Evolutionary conservation across 1,140 invertebrate species (phyloP), one percentile per base, ranked within the genome.

Genomic region (Triops longicaudatus): DNA sequence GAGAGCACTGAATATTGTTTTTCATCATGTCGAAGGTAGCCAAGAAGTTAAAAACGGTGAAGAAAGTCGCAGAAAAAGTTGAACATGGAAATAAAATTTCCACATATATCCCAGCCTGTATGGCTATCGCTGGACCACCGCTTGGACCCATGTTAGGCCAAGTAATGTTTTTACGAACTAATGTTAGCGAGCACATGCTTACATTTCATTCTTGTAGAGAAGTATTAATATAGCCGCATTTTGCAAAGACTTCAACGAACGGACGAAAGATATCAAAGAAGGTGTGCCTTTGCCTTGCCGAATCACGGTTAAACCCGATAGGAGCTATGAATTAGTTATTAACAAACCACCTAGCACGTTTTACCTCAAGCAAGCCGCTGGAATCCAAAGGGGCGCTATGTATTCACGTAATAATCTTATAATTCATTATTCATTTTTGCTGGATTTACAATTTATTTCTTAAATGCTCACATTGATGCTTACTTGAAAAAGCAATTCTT

Each of bases 201-300:
- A 43, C 3, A 75, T 75, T 75, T 41, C n/a, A 41, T 41, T 76
- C 83, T 86, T 84, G 22, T 82, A 98, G 94, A 89, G 95, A 82
- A 94, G 95, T 72, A 91, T 99, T 41, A 98, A 99, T 83, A 98
- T 99, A 81, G 91, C 92, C 73, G 89, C 91, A 73, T 99, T 99
- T 86, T 97, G 95, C 82, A 99, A 99, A 86, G 98, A 99, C 80
- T 99, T 99, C 81, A 99, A 99, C 86, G 91, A 94, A 81, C 91
- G 88, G 83, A 99, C 98, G 1, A 92, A 91, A 77, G 88, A 98
- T 81, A 92, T 97, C 27, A 98, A 96, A 84, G 90, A 92, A 83
- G 98, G 97, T 26, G 91, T 97, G 79, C 96, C 96, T 11, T 81
- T 99, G 73, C 96, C 96, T 1, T 91, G 89, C 77, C 87, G 90